These are phyloP conservation scores for Pristis pectinata DNA, from an alignment of 2,797 vertebrate species.

Conservation along the genomic window DNA sequence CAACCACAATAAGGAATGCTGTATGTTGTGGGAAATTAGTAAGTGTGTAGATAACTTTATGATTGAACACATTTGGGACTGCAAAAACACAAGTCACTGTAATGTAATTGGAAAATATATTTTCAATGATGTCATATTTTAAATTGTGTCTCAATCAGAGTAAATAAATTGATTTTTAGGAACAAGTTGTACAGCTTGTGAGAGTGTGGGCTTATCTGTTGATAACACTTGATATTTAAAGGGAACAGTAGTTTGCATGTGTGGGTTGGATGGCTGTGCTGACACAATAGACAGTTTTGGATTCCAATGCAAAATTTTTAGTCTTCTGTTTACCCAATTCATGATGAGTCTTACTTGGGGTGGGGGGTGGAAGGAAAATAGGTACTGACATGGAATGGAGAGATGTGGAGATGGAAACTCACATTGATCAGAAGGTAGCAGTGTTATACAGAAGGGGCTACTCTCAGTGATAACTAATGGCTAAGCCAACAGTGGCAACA, in stretches of 20 bases:
- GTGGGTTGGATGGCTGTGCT: background rate
- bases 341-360: background rate
- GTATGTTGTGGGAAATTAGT: too few species aligned
- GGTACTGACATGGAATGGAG: background rate
- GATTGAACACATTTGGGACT: background rate
- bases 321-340: background rate
- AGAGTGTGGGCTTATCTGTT: background rate
- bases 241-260: background rate
- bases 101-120: background rate
- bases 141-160: background rate
- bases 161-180: background rate
- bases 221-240: background rate
- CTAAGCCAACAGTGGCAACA: background rate
- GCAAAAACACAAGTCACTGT: background rate
- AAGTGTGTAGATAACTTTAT: background rate
- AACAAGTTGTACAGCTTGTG: background rate
- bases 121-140: background rate
- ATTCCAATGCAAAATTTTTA: background rate
- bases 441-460: background rate
- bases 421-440: background rate
- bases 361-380: background rate
- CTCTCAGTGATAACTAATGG: too few species aligned
- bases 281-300: background rate
- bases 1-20: background rate
- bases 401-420: background rate